phyloP scores from a whole-genome alignment of 2,888 invertebrate species.

The Caprella mutica region DNA sequence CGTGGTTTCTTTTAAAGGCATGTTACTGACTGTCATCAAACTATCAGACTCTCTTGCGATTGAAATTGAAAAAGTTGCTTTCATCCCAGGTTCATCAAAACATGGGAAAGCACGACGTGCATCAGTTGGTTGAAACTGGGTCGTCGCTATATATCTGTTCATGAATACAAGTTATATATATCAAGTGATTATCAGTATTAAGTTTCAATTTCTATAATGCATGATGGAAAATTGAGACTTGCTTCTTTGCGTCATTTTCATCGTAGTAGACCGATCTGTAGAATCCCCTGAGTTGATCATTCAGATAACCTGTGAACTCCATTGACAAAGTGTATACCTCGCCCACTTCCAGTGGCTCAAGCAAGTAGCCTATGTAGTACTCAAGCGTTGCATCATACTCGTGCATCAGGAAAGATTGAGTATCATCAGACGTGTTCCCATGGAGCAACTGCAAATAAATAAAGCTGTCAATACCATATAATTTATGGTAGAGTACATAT shows the following conservation, averaged over 20 bases:
- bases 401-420: background rate
- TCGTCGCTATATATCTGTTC: slow-evolving; percentile 40
- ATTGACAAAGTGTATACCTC: slow-evolving; percentile 55
- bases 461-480: background rate
- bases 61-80: slow-evolving; percentile 63
- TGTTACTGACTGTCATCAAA: slow-evolving; percentile 66
- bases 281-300: slow-evolving; percentile 66
- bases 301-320: slow-evolving; percentile 57
- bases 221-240: background rate
- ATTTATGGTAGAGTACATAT: background rate
- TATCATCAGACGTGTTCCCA: background rate
- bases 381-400: slow-evolving; percentile 42
- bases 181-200: too few species aligned
- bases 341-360: slow-evolving; percentile 49
- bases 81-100: slow-evolving; percentile 73
- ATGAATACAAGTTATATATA: too few species aligned
- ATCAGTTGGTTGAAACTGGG: slow-evolving; percentile 39
- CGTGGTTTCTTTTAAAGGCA: slow-evolving; percentile 47
- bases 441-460: background rate
- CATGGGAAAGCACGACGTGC: slow-evolving; percentile 61
- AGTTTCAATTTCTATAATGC: background rate
- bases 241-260: slow-evolving; percentile 36
- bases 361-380: slow-evolving; percentile 56
- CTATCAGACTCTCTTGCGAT: slow-evolving; percentile 55
- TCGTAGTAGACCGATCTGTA: slow-evolving; percentile 62